Evolutionary conservation across 2,797 vertebrate genomes (phyloP).

Genomic region (Austrolebias charrua): DNA sequence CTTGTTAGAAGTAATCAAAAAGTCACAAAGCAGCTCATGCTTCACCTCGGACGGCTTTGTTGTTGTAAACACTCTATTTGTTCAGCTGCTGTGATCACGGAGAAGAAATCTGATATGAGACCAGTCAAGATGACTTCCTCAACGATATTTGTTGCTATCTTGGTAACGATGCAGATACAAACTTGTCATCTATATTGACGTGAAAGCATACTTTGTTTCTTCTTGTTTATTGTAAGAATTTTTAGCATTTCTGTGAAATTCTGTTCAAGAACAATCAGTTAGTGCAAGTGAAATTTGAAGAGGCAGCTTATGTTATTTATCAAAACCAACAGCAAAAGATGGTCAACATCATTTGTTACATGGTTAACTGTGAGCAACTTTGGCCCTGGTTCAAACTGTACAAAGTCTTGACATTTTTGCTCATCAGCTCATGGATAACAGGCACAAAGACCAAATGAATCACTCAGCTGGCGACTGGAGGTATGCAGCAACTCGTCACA

Average conservation of each 20-base stretch:
- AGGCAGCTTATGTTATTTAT: slow-evolving; percentile 1
- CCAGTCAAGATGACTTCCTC: slow-evolving; percentile 12
- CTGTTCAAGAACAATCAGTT: background rate
- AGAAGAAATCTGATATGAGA: slow-evolving; percentile 5
- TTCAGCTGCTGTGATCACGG: slow-evolving; percentile 33
- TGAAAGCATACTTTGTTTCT: background rate
- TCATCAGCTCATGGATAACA: slow-evolving; percentile 29
- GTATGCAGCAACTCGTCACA: slow-evolving; percentile 6
- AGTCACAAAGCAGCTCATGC: slow-evolving; percentile 40
- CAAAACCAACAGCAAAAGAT: slow-evolving; percentile 17
- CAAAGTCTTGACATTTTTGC: slow-evolving; percentile 19
- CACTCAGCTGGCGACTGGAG: slow-evolving; percentile 22
- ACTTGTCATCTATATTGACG: slow-evolving; percentile 6
- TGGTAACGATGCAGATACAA: slow-evolving; percentile 11
- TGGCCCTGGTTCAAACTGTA: slow-evolving; percentile 29
- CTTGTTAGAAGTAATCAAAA: slow-evolving; percentile 47
- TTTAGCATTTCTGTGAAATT: background rate
- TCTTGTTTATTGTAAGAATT: background rate
- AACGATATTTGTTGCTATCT: slow-evolving; percentile 7
- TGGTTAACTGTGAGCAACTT: slow-evolving; percentile 18
- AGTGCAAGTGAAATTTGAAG: background rate
- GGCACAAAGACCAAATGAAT: slow-evolving; percentile 14
- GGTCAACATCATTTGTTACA: slow-evolving; percentile 16
- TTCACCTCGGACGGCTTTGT: slow-evolving; percentile 42
- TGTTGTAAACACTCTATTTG: slow-evolving; percentile 32